phyloP scores from a whole-genome alignment of 2,113 vertebrate species.

The Pangasianodon gigas region DNA sequence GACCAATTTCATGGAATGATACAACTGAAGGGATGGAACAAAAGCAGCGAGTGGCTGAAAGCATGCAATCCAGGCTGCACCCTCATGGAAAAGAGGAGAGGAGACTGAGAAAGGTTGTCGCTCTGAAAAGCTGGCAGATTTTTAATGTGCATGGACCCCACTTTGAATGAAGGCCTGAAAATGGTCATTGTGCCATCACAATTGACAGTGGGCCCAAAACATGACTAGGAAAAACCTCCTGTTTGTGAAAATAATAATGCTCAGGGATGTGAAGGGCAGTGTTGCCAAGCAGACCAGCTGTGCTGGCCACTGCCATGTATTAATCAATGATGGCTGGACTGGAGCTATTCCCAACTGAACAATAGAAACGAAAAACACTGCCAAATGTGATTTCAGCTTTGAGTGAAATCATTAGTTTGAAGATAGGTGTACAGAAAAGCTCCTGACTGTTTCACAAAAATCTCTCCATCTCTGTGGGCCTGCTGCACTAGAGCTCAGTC shows the following conservation, averaged over 20 bases:
- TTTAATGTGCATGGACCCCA: slow-evolving; percentile 25
- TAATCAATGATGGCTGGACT: slow-evolving; percentile 38
- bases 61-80: slow-evolving; percentile 9
- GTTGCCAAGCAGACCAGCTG: slow-evolving; percentile 27
- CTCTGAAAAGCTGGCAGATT: slow-evolving; percentile 36
- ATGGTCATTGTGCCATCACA: slow-evolving; percentile 21
- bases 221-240: slow-evolving; percentile 6
- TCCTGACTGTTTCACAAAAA: slow-evolving; percentile 21
- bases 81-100: slow-evolving; percentile 31
- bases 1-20: slow-evolving; percentile 26
- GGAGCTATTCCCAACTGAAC: slow-evolving; percentile 25
- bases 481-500: not conserved
- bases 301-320: not conserved
- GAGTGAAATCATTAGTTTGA: slow-evolving; percentile 54
- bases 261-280: not conserved
- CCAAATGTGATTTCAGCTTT: slow-evolving; percentile 35
- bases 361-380: slow-evolving; percentile 19
- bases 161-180: slow-evolving; percentile 28
- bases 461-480: not conserved
- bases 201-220: slow-evolving; percentile 29
- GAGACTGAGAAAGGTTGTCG: slow-evolving; percentile 24
- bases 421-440: slow-evolving; percentile 30
- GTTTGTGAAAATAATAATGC: slow-evolving; percentile 17
- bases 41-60: slow-evolving; percentile 8
- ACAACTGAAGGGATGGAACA: slow-evolving; percentile 14